These are phyloP conservation scores for Sinocyclocheilus rhinocerous DNA, from an alignment of 2,113 vertebrate species.

Conservation along the genomic window DNA sequence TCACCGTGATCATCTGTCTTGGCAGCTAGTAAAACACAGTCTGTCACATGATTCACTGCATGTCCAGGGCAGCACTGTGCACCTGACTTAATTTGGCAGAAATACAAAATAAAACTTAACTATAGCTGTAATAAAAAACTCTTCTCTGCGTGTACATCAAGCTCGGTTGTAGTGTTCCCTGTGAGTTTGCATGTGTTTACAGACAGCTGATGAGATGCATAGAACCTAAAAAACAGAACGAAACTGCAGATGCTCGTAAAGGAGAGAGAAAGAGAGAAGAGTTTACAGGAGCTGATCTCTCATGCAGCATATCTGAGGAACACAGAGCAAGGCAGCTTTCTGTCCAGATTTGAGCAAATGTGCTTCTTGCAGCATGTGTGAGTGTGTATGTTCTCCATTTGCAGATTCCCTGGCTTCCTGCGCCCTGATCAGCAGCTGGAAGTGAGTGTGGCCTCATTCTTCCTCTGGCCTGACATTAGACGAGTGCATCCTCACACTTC, in stretches of 20 bases:
- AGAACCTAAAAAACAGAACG: slow-evolving; percentile 73
- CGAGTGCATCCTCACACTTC: slow-evolving; percentile 85
- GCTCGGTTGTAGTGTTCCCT: slow-evolving; percentile 26
- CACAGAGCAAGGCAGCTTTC: slow-evolving; percentile 71
- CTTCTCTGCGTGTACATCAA: slow-evolving; percentile 27
- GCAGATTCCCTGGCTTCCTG: slow-evolving; percentile 73
- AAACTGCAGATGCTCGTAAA: slow-evolving; percentile 67
- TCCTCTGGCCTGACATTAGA: slow-evolving; percentile 57
- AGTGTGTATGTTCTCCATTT: slow-evolving; percentile 61
- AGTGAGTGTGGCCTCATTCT: slow-evolving; percentile 57
- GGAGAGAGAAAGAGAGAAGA: slow-evolving; percentile 65
- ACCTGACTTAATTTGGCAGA: slow-evolving; percentile 88
- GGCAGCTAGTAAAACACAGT: slow-evolving; percentile 72
- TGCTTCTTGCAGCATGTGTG: slow-evolving; percentile 47
- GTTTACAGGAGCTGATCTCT: slow-evolving; percentile 76
- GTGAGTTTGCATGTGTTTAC: slow-evolving; percentile 49
- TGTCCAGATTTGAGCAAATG: slow-evolving; percentile 50
- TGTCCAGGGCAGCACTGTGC: slow-evolving; percentile 74
- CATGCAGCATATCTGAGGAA: slow-evolving; percentile 85
- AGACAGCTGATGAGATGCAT: slow-evolving; percentile 88
- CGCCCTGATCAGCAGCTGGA: slow-evolving; percentile 65
- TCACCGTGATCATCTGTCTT: slow-evolving; percentile 51
- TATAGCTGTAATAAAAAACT: slow-evolving; percentile 73
- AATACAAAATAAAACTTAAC: slow-evolving; percentile 71
- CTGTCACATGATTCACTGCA: slow-evolving; percentile 71